Percentiles rank a stretch among this genome's conserved stretches.
These are phyloP conservation scores for Chironomus tentans DNA, from an alignment of 2,888 invertebrate genomes.

Conservation along the genomic window DNA sequence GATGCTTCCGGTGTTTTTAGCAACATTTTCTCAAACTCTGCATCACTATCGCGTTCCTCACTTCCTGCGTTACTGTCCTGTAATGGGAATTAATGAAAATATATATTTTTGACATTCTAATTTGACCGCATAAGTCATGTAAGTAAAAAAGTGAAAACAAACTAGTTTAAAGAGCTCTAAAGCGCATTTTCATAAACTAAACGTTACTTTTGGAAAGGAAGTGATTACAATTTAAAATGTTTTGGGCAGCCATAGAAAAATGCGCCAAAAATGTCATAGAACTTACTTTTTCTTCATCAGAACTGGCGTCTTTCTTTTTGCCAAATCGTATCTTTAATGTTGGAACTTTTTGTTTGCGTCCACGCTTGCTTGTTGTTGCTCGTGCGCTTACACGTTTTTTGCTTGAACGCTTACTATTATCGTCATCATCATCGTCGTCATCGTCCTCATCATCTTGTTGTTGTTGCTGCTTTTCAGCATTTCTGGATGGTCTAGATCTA, in stretches of 20 bases:
- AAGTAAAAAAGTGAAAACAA: too few species aligned
- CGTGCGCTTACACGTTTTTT: constrained; percentile 53
- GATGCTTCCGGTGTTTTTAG: constrained; percentile 58
- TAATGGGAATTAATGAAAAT: too few species aligned
- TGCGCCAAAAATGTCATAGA: too few species aligned
- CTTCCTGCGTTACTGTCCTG: constrained; percentile 51
- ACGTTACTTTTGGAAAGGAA: too few species aligned
- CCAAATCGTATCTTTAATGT: constrained; percentile 92
- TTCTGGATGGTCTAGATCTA: constrained; percentile 30
- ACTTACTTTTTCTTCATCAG: constrained; percentile 66
- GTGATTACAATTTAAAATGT: too few species aligned
- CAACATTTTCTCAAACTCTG: constrained; percentile 96
- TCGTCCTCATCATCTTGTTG: constrained; percentile 47
- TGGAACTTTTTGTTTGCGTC: constrained; percentile 77
- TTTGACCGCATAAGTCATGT: too few species aligned
- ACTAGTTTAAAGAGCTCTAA: too few species aligned
- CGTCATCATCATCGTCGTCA: constrained; percentile 50
- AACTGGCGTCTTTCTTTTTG: constrained; percentile 80
- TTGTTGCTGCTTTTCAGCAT: constrained; percentile 50
- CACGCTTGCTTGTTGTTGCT: constrained; percentile 60
- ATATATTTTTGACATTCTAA: too few species aligned
- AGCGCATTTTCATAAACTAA: too few species aligned
- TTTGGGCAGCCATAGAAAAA: too few species aligned
- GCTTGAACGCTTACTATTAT: constrained; percentile 43
- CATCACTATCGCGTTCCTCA: constrained; percentile 88